Evolutionary conservation across 1,140 invertebrate genomes (phyloP).

Genomic region (Brachionus sp.): DNA sequence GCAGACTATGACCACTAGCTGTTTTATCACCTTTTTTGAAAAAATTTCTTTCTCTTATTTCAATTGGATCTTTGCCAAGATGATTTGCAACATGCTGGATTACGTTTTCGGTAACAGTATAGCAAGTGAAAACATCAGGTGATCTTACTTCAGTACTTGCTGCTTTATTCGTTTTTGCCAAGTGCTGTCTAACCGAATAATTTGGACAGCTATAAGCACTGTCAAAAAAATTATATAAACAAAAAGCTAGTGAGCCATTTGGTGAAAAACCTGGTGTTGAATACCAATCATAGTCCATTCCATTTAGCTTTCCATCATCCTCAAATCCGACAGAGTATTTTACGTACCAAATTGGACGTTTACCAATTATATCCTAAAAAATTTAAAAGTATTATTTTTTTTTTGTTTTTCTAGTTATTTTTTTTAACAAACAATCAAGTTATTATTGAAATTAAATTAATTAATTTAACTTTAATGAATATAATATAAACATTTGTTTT

Average conservation of each 20-base stretch:
- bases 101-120: conserved; percentile 67
- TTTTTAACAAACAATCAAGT: no score
- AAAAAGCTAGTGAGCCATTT: neutral
- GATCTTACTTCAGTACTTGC: conserved; percentile 29
- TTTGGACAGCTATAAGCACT: conserved; percentile 34
- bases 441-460: no score
- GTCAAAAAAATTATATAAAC: conserved; percentile 27
- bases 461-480: no score
- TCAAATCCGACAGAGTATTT: conserved; percentile 69
- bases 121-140: conserved; percentile 50
- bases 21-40: conserved; percentile 53
- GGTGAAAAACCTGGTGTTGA: conserved; percentile 8
- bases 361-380: conserved; percentile 83
- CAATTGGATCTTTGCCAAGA: conserved; percentile 67
- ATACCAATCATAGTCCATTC: conserved; percentile 10
- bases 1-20: conserved; percentile 49
- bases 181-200: neutral
- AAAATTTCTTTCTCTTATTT: conserved; percentile 58
- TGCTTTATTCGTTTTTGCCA: conserved; percentile 43
- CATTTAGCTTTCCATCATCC: conserved; percentile 35
- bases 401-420: conserved; percentile 62
- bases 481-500: no score
- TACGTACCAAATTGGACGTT: conserved; percentile 78
- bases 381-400: conserved; percentile 67
- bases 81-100: conserved; percentile 75